Evolutionary conservation across 2,888 invertebrate species (phyloP).

Genomic region (Cantharis nigra): DNA sequence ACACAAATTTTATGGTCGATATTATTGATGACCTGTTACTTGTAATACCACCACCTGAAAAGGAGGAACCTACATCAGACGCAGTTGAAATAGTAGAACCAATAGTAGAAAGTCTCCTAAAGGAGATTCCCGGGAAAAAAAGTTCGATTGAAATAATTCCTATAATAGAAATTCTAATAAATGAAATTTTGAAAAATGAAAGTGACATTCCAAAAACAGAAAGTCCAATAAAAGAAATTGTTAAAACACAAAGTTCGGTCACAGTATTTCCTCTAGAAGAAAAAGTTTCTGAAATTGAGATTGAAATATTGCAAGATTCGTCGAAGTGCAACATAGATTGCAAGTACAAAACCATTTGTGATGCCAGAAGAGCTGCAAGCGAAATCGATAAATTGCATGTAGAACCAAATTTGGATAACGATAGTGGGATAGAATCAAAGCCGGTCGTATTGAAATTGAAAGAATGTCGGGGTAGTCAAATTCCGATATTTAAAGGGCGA

Average conservation of each 20-base stretch:
- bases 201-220: neutral
- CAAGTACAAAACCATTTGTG: neutral
- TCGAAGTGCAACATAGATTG: neutral
- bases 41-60: neutral
- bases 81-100: neutral
- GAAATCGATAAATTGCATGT: neutral
- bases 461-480: neutral
- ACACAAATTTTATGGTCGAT: neutral
- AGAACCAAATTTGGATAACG: neutral
- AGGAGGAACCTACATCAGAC: neutral
- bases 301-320: neutral
- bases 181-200: neutral
- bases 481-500: neutral
- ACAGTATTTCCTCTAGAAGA: neutral
- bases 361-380: neutral
- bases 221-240: neutral
- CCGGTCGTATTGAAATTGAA: neutral
- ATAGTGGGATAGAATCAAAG: neutral
- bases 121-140: neutral
- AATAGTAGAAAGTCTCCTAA: neutral
- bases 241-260: neutral
- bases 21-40: neutral
- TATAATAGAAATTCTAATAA: neutral
- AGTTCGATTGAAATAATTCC: neutral
- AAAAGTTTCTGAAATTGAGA: neutral